A percentile compares a stretch with the other conserved stretches of the same genome.
Evolutionary conservation across 2,888 invertebrate species (phyloP).

Genomic region (Melinaea marsaeus): DNA sequence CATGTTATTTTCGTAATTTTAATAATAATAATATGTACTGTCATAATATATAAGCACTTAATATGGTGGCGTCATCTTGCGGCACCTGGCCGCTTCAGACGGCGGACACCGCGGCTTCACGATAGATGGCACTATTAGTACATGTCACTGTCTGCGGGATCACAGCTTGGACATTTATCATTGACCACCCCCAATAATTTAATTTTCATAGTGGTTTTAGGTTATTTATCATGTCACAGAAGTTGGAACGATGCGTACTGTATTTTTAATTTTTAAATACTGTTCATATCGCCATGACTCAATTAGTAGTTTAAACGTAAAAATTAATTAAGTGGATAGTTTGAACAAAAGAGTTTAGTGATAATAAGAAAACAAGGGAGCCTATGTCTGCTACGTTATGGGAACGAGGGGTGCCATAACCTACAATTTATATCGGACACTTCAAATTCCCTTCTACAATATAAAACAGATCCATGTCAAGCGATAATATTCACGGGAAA

Average conservation of each 20-base stretch:
- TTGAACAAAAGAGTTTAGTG: constrained; percentile 4
- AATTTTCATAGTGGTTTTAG: constrained; percentile 53
- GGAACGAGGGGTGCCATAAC: constrained; percentile 49
- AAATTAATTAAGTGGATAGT: constrained; percentile 1
- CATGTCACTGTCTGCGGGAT: constrained; percentile 51
- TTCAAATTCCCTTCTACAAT: constrained; percentile 49
- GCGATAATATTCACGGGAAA: constrained; percentile 18
- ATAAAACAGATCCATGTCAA: constrained; percentile 14
- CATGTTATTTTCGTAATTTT: too few relatives aligned
- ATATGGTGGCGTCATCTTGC: constrained; percentile 44
- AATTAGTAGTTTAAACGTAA: background rate
- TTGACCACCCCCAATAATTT: constrained; percentile 57
- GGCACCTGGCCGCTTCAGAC: constrained; percentile 41
- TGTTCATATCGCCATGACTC: background rate
- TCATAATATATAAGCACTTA: constrained; percentile 5
- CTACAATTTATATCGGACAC: constrained; percentile 64
- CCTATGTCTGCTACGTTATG: constrained; percentile 30
- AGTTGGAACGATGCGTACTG: constrained; percentile 13
- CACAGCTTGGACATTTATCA: constrained; percentile 67
- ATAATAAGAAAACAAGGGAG: constrained; percentile 29
- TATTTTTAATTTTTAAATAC: background rate
- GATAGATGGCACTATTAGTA: constrained; percentile 74
- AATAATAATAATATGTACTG: background rate
- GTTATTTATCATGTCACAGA: constrained; percentile 27
- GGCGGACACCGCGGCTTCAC: constrained; percentile 53